Evolutionary conservation across 2,113 vertebrate species (phyloP).

Genomic region (Orthonyx spaldingii): DNA sequence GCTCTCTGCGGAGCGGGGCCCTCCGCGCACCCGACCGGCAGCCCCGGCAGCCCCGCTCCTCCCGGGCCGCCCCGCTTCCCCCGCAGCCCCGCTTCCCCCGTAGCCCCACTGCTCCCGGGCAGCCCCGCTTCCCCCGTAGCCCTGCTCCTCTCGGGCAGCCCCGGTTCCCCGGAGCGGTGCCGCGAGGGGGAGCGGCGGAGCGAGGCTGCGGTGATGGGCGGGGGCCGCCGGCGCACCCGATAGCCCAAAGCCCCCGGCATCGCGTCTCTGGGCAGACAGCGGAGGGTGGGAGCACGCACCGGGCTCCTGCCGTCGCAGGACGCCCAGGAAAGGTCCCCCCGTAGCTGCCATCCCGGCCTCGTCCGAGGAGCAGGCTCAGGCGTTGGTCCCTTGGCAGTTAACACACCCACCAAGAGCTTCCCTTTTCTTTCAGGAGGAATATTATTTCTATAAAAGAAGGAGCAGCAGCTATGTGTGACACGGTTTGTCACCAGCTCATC

Average conservation of each 20-base stretch:
- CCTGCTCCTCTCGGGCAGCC: background rate
- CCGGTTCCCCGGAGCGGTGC: background rate
- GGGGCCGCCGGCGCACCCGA: background rate
- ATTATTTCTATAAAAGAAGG: background rate
- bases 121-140: background rate
- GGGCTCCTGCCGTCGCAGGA: no score
- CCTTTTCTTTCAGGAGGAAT: background rate
- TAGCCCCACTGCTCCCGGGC: background rate
- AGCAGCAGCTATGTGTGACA: background rate
- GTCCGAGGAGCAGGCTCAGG: background rate
- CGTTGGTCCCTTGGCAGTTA: accelerated
- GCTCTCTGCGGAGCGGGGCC: background rate
- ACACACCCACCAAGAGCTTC: background rate
- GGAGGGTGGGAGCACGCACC: no score
- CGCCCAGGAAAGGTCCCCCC: background rate
- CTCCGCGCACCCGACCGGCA: background rate
- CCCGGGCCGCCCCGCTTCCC: background rate
- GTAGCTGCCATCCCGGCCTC: background rate
- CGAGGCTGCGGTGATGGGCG: background rate
- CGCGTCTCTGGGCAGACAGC: accelerated
- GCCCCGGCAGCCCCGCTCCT: background rate
- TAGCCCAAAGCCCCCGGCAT: accelerated
- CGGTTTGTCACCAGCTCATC: background rate
- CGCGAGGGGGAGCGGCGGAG: background rate
- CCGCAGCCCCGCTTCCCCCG: background rate